Evolutionary conservation across 2,113 vertebrate genomes (phyloP).

Genomic region (Cottus gobio): DNA sequence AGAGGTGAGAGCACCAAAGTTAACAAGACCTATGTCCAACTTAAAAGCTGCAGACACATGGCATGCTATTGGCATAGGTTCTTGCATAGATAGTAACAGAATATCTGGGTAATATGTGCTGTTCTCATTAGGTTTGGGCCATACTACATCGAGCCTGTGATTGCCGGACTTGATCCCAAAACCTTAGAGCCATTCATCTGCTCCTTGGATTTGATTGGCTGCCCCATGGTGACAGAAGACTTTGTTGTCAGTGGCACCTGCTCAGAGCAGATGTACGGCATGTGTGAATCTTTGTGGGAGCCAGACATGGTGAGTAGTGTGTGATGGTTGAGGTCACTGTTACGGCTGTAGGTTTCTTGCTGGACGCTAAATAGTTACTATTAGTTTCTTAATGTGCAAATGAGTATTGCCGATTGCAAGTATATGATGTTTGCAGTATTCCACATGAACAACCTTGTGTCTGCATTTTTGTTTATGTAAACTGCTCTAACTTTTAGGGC

Average conservation of each 20-base stretch:
- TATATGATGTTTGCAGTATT: neutral
- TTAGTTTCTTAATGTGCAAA: neutral
- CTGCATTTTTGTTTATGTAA: neutral
- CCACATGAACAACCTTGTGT: neutral
- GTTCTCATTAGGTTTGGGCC: slow-evolving; percentile 89
- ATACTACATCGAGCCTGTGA: slow-evolving; percentile 96
- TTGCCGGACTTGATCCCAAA: slow-evolving; percentile 92
- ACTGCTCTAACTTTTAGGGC: neutral
- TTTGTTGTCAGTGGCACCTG: slow-evolving; percentile 98
- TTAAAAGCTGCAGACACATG: neutral
- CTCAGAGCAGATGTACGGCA: slow-evolving; percentile 97
- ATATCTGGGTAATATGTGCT: neutral
- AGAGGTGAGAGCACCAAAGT: slow-evolving; percentile 81
- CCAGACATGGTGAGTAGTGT: slow-evolving; percentile 90
- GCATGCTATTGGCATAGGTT: neutral
- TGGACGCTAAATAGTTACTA: neutral
- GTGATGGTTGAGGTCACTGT: neutral
- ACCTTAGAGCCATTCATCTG: slow-evolving; percentile 95
- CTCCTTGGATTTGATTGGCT: slow-evolving; percentile 95
- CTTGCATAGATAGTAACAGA: neutral
- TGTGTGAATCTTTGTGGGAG: slow-evolving; percentile 98
- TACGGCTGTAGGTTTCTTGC: neutral
- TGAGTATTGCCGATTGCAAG: neutral
- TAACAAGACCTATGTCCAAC: neutral
- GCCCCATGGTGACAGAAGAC: slow-evolving; percentile 97